Percentiles rank a stretch among this genome's conserved stretches.
These are phyloP conservation scores for Danio jaintianensis DNA, from an alignment of 2,797 vertebrate genomes.

Conservation along the genomic window DNA sequence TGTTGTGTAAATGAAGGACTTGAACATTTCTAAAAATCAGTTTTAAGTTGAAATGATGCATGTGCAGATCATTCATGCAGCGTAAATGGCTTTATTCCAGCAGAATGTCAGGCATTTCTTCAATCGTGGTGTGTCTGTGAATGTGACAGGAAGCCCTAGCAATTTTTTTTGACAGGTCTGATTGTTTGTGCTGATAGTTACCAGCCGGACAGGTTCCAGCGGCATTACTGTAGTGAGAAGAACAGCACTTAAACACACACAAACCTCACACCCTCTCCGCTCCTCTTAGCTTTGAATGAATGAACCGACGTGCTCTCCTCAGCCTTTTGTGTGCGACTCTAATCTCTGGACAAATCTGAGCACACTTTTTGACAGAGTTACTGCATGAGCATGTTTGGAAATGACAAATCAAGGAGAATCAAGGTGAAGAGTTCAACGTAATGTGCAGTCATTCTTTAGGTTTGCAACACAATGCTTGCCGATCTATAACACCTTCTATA, in stretches of 20 bases:
- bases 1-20: no score
- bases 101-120: conserved; percentile 2
- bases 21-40: no score
- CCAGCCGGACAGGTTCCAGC: conserved; percentile 46
- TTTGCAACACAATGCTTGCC: neutral
- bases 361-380: neutral
- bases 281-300: conserved; percentile 11
- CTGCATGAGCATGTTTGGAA: neutral
- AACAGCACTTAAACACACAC: conserved; percentile 7
- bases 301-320: neutral
- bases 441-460: neutral
- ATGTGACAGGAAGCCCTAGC: conserved; percentile 10
- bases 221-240: neutral
- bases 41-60: no score
- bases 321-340: conserved; percentile 16
- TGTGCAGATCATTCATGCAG: neutral
- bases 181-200: conserved; percentile 30
- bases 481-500: conserved; percentile 13
- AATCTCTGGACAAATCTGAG: conserved; percentile 21
- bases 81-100: conserved; percentile 8
- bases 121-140: neutral
- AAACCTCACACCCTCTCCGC: conserved; percentile 22
- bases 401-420: neutral
- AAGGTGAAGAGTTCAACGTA: neutral
- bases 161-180: conserved; percentile 17